phyloP scores from a whole-genome alignment of 1,140 invertebrate genomes.

The Pachypsylla venusta region DNA sequence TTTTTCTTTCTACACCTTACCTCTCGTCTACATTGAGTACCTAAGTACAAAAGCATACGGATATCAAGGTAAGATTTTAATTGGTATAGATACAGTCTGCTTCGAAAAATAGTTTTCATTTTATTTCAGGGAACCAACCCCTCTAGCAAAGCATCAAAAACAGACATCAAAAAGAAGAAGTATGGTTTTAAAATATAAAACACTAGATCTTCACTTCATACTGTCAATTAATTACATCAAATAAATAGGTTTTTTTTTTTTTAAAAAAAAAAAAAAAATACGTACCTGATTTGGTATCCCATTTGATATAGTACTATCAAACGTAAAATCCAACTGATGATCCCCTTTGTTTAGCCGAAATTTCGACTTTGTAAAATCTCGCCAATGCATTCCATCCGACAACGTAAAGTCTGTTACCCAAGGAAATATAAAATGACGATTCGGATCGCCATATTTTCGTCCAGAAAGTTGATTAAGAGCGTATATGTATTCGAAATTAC shows the following conservation, averaged over 20 bases:
- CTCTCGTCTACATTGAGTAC: too few relatives aligned
- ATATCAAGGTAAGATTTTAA: too few relatives aligned
- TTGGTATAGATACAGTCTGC: too few relatives aligned
- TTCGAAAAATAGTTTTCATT: too few relatives aligned
- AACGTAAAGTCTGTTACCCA: slow-evolving; percentile 91
- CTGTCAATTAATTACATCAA: slow-evolving; percentile 2
- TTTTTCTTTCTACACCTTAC: too few relatives aligned
- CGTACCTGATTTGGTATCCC: slow-evolving; percentile 10
- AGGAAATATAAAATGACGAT: slow-evolving; percentile 88
- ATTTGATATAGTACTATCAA: slow-evolving; percentile 33
- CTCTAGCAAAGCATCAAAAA: too few relatives aligned
- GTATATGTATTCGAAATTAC: slow-evolving; percentile 85
- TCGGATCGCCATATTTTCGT: slow-evolving; percentile 56
- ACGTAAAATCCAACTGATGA: slow-evolving; percentile 83
- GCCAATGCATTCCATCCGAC: slow-evolving; percentile 63
- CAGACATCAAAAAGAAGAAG: neutral
- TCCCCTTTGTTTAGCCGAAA: slow-evolving; percentile 95
- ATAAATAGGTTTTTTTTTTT: neutral
- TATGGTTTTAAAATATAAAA: neutral
- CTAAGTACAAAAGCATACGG: too few relatives aligned
- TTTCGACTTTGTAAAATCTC: slow-evolving; percentile 88
- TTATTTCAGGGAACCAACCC: too few relatives aligned
- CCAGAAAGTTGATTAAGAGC: slow-evolving; percentile 75
- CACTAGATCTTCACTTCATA: neutral
- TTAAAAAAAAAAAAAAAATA: neutral